A percentile compares a stretch with the other conserved stretches of the same genome.
Conservation (phyloP, 2,797 vertebrate species). For the Phoebastria nigripes region DNA sequence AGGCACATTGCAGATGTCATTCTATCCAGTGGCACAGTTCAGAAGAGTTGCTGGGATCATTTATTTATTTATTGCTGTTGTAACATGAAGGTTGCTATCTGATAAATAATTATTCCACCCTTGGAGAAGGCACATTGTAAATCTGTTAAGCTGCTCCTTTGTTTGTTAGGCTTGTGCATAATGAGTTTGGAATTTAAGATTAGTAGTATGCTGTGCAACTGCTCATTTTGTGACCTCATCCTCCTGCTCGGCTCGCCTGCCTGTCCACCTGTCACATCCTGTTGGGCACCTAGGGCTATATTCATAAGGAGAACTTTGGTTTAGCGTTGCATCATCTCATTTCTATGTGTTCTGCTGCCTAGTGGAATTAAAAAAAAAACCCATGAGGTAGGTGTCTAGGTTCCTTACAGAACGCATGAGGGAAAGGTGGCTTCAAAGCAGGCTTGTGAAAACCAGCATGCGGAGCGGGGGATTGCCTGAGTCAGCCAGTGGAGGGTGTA, state of each 20-base stretch:
- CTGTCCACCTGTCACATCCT: slow-evolving; percentile 49
- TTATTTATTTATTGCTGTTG: slow-evolving; percentile 50
- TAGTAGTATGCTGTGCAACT: slow-evolving; percentile 28
- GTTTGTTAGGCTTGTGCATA: slow-evolving; percentile 49
- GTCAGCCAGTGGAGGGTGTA: background rate
- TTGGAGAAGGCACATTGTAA: slow-evolving; percentile 33
- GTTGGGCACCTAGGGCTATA: slow-evolving; percentile 40
- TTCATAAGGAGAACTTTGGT: background rate
- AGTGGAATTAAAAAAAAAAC: background rate
- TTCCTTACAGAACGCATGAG: background rate
- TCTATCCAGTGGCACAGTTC: background rate
- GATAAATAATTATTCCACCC: slow-evolving; percentile 43
- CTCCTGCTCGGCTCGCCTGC: background rate
- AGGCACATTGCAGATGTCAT: background rate
- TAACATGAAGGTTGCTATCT: background rate
- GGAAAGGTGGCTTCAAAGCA: background rate
- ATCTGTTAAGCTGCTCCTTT: slow-evolving; percentile 51
- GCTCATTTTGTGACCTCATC: slow-evolving; percentile 42
- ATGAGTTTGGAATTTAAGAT: slow-evolving; percentile 58
- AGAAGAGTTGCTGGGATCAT: background rate
- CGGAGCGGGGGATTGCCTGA: background rate
- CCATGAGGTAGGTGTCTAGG: background rate
- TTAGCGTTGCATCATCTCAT: slow-evolving; percentile 25
- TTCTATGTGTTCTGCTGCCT: slow-evolving; percentile 15
- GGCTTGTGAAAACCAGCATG: background rate